Evolutionary conservation across 2,797 vertebrate species (phyloP), one percentile per base, ranked within the genome.

Genomic region (Molossus molossus): DNA sequence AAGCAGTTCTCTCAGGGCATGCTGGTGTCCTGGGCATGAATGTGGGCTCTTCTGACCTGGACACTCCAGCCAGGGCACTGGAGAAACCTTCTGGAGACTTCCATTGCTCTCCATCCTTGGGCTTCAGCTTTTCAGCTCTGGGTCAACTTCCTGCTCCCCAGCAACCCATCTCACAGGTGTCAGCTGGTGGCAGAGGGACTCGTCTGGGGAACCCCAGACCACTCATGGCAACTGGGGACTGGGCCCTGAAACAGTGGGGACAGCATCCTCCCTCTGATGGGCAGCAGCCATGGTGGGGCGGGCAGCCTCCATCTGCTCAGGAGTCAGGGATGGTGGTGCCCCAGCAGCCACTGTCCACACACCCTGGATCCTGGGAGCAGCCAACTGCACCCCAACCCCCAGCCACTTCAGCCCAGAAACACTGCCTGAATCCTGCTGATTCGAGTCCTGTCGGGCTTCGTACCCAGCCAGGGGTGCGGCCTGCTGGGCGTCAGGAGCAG

Each of bases 81-180:
- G 27, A 33, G 4, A 9, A 77, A 23, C 18, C 45, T 58, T 58
- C 50, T 9, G 48, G 77, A 64, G 57, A 40, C 21, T 18, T 48
- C 45, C 2, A 0, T 25, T 0, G 0, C 14, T 25, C 55, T 57
- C 23, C 5, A 0, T 48, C 17, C 17, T 76, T 5, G 0, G 37
- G 62, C 37, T 57, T 60, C 40, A 76, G 53, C 60, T 25, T 70
- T 4, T 20, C 6, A 40, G 29, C 25, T 4, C 65, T 29, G 17
- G 6, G n/a, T 57, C 17, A 17, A 4, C 27, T n/a, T 67, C 33
- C 5, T 5, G 8, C 48, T 72, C 48, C 77, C 57, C 55, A 21
- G 7, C 69, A 62, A 45, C 5, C 73, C 18, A 57, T 65, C 50
- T 27, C 33, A 40, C 64, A 70, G 18, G 25, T 15, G 23, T 69